Evolutionary conservation across 2,888 invertebrate species (phyloP), one percentile per base, ranked within the genome.

Genomic region (Anorthoa munda): DNA sequence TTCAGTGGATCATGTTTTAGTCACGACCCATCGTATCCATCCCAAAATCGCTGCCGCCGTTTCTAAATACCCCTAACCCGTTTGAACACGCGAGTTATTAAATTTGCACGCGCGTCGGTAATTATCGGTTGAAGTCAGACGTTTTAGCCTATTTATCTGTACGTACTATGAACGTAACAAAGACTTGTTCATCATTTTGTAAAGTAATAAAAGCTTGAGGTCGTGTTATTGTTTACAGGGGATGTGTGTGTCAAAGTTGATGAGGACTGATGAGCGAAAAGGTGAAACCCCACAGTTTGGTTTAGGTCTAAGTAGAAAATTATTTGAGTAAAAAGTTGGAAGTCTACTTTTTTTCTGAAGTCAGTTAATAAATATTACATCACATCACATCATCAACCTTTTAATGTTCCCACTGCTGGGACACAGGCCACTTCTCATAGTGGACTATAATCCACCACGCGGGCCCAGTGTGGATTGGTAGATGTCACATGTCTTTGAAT

Each of bases 51-150:
- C n/a, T 5, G 12, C 26, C 88, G 51, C 79, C 81, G 39, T 26
- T 15, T 26, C 91, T 91, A 93, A 91, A 82, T 21, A 18, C n/a
- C 64, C 85, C 87, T 84, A 86, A 88, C 82, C 86, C 85, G 83
- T 84, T 84, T 45, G 77, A 82, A 85, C 87, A 89, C 90, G 89
- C 89, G 92, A 91, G 93, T 95, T 95, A 95, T 94, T 95, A 95
- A 95, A 95, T 95, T 94, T 93, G 93, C 94, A 93, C 94, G 92
- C 94, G 92, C 94, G 91, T 91, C 93, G 92, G 94, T 95, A 95
- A 95, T 95, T 95, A 95, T 95, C 93, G 91, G 91, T 88, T 89
- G 87, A 91, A 88, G 87, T 84, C 87, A 79, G 81, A 87, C 79
- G 71, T 79, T 39, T 39, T 72, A 59, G 51, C 46, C 68, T 92